Conservation (phyloP, 2,113 vertebrate species). For the Daubentonia madagascariensis region DNA sequence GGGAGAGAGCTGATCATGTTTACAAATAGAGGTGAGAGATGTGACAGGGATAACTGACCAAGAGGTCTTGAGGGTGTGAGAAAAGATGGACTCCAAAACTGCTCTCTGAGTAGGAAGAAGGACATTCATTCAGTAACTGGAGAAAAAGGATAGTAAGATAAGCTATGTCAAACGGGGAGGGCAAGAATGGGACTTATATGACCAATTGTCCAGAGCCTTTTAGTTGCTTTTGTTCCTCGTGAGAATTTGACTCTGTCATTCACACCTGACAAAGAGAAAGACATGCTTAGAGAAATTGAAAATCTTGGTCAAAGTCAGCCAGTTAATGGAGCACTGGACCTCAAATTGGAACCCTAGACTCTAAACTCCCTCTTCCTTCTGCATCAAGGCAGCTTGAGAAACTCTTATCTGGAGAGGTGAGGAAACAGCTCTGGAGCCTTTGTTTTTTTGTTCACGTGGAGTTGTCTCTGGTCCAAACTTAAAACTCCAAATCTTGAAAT, state of each 20-base stretch:
- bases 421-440: not conserved
- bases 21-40: not conserved
- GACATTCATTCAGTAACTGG: not conserved
- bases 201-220: not conserved
- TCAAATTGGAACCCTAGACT: not conserved
- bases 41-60: not conserved
- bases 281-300: not conserved
- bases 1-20: not conserved
- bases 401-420: not conserved
- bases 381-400: not conserved
- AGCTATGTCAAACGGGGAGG: not conserved
- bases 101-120: not conserved
- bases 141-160: not conserved
- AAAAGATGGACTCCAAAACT: not conserved
- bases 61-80: not conserved
- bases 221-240: not conserved
- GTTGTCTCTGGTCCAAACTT: not conserved
- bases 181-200: not conserved
- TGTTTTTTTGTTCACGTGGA: not conserved
- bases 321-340: not conserved
- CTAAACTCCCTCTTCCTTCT: not conserved
- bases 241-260: not conserved
- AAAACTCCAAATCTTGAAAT: not conserved
- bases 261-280: not conserved
- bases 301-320: not conserved